These are phyloP conservation scores for Ammodytes marinus DNA, from an alignment of 2,113 vertebrate genomes.

Conservation along the genomic window DNA sequence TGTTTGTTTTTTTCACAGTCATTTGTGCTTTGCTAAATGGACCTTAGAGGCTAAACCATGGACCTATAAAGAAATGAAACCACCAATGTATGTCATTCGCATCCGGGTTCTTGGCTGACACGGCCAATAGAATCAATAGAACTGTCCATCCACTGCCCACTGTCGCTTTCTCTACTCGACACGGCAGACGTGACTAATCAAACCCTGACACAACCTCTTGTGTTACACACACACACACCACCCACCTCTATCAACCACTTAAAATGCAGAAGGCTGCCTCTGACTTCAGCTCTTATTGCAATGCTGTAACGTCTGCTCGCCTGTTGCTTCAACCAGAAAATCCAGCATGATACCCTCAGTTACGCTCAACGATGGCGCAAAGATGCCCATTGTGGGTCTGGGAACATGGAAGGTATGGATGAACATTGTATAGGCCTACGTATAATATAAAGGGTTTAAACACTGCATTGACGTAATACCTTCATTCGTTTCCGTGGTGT, in stretches of 20 bases:
- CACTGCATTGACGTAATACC: not conserved
- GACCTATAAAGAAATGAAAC: no score
- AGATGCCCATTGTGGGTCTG: conserved; percentile 79
- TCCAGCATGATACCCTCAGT: conserved; percentile 66
- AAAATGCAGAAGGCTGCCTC: not conserved
- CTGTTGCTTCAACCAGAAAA: not conserved
- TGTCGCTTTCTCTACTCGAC: no score
- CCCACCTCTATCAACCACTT: not conserved
- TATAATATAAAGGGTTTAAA: not conserved
- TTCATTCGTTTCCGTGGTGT: not conserved
- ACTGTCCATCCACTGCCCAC: no score
- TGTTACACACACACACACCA: no score
- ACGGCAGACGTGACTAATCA: conserved; percentile 35
- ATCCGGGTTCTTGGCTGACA: no score
- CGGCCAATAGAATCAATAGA: no score
- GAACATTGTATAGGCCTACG: not conserved
- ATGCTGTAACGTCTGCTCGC: not conserved
- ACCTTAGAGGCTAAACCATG: no score
- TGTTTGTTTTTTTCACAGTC: no score
- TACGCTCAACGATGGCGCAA: conserved; percentile 74
- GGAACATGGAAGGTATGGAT: conserved; percentile 82
- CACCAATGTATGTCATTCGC: no score
- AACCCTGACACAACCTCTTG: not conserved
- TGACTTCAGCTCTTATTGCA: no score
- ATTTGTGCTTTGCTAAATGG: no score